A percentile compares a stretch with the other conserved stretches of the same genome.
These are phyloP conservation scores for Papilio polyxenes DNA, from an alignment of 1,140 invertebrate species.

Conservation along the genomic window DNA sequence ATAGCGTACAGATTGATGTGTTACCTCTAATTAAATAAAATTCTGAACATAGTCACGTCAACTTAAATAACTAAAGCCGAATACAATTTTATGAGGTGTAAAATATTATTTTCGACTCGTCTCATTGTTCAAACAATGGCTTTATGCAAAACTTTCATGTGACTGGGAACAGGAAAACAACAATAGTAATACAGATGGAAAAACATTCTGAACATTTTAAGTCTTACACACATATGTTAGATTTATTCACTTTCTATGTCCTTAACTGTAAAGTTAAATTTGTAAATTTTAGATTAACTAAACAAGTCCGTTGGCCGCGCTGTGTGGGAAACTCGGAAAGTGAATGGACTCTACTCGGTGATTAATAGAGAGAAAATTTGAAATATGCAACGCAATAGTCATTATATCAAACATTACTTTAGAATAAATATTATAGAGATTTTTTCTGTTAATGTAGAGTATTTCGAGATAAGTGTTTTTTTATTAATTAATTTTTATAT, in stretches of 20 bases:
- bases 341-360: constrained; percentile 22
- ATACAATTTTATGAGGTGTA: constrained; percentile 14
- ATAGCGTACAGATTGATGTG: background rate
- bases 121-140: constrained; percentile 47
- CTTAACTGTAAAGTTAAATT: constrained; percentile 24
- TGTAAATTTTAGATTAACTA: background rate
- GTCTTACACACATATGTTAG: constrained; percentile 4
- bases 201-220: background rate
- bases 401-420: background rate
- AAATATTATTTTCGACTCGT: constrained; percentile 18
- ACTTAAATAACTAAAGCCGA: background rate
- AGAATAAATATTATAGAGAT: background rate
- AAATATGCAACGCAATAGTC: background rate
- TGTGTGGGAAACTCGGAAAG: constrained; percentile 36
- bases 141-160: constrained; percentile 53
- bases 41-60: background rate
- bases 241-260: constrained; percentile 6
- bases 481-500: background rate
- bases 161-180: constrained; percentile 47
- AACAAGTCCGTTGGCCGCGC: constrained; percentile 1
- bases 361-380: constrained; percentile 36
- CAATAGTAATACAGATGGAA: background rate
- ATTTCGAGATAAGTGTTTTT: background rate
- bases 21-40: background rate
- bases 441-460: background rate